Evolutionary conservation across 2,888 invertebrate genomes (phyloP), one percentile per base, ranked within the genome.

Genomic region (Andrena bicolor): DNA sequence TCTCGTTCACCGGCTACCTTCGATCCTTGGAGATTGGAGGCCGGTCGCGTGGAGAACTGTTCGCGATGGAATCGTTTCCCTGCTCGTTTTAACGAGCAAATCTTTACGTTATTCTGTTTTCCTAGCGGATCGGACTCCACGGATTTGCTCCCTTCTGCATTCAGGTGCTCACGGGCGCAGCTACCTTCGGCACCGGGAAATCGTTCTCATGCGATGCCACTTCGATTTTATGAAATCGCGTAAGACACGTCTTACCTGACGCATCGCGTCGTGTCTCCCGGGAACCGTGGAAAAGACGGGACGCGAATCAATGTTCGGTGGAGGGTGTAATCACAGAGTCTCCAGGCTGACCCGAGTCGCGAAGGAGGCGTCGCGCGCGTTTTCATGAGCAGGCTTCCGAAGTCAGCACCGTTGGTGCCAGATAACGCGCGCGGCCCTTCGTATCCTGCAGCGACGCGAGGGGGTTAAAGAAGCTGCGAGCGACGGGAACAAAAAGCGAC

Each of bases 401-500:
- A 69, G 74, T 83, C 81, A 69, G 75, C 79, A 79, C 60, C 81
- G 32, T 41, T 53, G 53, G 48, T 64, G 70, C 61, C 56, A 65
- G 66, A 79, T 83, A 82, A 82, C 73, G 68, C 82, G 61, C 65
- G 32, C 65, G 65, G 64, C 72, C 61, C 56, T 13, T 64, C 13
- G 26, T 65, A 66, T 66, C 72, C 65, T 73, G 83, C 61, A 20
- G 68, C 61, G 81, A 66, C n/a, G 65, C 41, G 23, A 70, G 48
- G 56, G 23, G 68, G 69, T 76, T 76, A 78, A 76, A 81, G 86
- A 84, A 79, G 76, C 79, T 75, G 78, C 74, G 76, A 63, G 61
- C 76, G 64, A 69, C 69, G n/a, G 5, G 65, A 76, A 70, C 76
- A 73, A 72, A 82, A 75, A 78, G 16, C 64, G 35, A 32, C 23